These are phyloP conservation scores for Neoniphon sammara DNA, from an alignment of 2,797 vertebrate genomes.

Conservation along the genomic window DNA sequence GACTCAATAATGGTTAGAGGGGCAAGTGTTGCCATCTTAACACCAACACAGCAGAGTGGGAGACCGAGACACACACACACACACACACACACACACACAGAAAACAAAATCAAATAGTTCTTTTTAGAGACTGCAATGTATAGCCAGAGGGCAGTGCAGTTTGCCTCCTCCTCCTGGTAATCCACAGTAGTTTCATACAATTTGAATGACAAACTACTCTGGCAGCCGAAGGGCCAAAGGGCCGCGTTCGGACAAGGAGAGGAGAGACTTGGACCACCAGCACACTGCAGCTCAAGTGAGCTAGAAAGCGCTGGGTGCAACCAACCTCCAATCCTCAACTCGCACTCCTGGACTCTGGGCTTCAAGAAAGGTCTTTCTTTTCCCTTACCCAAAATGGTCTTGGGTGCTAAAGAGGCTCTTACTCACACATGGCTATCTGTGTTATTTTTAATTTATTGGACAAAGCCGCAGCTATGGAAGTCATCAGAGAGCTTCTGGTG, in stretches of 20 bases:
- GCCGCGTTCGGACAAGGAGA: constrained; percentile 32
- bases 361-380: constrained; percentile 70
- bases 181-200: constrained; percentile 72
- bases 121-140: constrained; percentile 58
- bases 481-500: constrained; percentile 62
- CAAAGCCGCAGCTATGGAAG: constrained; percentile 71
- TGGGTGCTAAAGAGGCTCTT: constrained; percentile 64
- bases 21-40: constrained; percentile 72
- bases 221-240: constrained; percentile 46
- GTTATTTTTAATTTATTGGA: constrained; percentile 81
- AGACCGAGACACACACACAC: constrained; percentile 13
- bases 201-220: constrained; percentile 74
- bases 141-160: constrained; percentile 55
- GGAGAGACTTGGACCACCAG: constrained; percentile 40
- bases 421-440: constrained; percentile 64
- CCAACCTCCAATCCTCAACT: constrained; percentile 46
- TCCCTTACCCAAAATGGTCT: constrained; percentile 71
- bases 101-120: constrained; percentile 56
- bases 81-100: neutral
- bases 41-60: constrained; percentile 48
- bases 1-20: constrained; percentile 78
- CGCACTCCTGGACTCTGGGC: constrained; percentile 46
- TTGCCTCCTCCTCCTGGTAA: constrained; percentile 56
- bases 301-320: constrained; percentile 56
- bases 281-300: constrained; percentile 55